Evolutionary conservation across 2,113 vertebrate genomes (phyloP).

Genomic region (Podarcis raffonei): DNA sequence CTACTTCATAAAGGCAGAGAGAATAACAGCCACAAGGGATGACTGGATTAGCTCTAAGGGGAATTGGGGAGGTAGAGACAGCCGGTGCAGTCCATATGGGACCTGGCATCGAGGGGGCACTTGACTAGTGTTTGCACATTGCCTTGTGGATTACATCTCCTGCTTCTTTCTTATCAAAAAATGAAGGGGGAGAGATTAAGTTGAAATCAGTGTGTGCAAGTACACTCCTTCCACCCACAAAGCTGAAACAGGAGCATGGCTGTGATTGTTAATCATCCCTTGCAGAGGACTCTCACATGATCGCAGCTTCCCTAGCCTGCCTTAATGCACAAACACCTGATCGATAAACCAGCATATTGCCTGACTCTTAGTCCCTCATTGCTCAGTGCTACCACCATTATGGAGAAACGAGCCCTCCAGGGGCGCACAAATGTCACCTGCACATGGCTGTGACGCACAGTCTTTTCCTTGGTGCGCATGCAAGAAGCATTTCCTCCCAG

Average conservation of each 20-base stretch:
- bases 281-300: background rate
- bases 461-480: background rate
- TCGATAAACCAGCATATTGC: background rate
- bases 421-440: background rate
- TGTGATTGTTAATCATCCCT: background rate
- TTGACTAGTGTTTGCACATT: background rate
- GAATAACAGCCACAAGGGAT: background rate
- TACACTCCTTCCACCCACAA: background rate
- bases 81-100: background rate
- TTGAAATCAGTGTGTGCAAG: background rate
- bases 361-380: background rate
- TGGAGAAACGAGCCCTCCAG: background rate
- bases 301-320: background rate
- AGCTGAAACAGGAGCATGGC: background rate
- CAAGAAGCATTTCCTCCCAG: background rate
- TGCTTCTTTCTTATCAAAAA: background rate
- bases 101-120: background rate
- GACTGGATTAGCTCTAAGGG: background rate
- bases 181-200: background rate
- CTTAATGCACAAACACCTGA: background rate
- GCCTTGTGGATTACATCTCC: background rate
- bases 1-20: background rate
- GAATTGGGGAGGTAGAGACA: background rate
- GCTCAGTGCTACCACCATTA: background rate
- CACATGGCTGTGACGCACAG: fast-evolving